Evolutionary conservation across 2,113 vertebrate species (phyloP), one percentile per base, ranked within the genome.

Genomic region (Burhinus oedicnemus): DNA sequence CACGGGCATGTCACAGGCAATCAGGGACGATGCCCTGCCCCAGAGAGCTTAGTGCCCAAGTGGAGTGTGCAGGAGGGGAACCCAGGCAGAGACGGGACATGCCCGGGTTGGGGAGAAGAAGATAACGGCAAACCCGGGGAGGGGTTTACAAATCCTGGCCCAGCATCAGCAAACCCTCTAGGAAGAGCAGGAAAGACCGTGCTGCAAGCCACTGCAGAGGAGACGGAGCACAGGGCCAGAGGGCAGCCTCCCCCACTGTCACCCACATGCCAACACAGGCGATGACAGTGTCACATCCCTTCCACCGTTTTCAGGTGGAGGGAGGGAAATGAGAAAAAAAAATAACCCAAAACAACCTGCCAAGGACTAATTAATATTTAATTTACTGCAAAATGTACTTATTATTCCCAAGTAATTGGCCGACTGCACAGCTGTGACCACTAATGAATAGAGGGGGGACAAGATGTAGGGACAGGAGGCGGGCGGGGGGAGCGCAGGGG

Each of bases 311-410:
- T 90, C 83, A 94, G 91, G 84, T 86, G 81, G 69, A 88, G 29
- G 76, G 62, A 92, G 55, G 61, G 71, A 83, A 92, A 85, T 64
- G 54, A 76, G 27, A 2, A 49, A 38, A 68, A 92, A 78, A 49
- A 62, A 15, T 6, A 66, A 44, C 40, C 25, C 70, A 89, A 89
- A 97, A 93, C 90, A 97, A 95, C 90, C 82, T 95, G 93, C 91
- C 96, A 97, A 92, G 84, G 86, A 96, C 97, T 98, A 98, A 98
- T 98, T 98, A 98, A 98, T 98, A 98, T 98, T 98, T 98, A 98
- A 98, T 98, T 98, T 97, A 97, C 97, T 98, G 96, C 97, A 97
- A 98, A 98, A 98, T 97, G 97, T 97, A 98, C 96, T 98, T 98
- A 97, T 97, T 98, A 98, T 98, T 97, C 96, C 88, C 95, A 97